Percentiles rank a stretch among this genome's conserved stretches.
Evolutionary conservation across 2,888 invertebrate species (phyloP).

Genomic region (Exephanes ischioxanthus): DNA sequence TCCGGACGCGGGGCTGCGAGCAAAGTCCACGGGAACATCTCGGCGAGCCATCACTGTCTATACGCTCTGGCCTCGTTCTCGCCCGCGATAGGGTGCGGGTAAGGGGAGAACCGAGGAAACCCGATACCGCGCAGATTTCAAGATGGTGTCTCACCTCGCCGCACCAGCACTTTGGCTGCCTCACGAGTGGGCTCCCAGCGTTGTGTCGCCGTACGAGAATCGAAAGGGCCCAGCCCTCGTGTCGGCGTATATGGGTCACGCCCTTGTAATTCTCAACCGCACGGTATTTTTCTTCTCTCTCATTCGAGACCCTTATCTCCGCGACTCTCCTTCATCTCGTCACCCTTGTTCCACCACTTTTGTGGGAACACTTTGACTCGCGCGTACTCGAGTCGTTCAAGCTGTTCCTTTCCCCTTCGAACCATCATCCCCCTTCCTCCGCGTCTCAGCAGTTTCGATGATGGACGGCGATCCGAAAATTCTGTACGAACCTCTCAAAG

Average conservation of each 20-base stretch:
- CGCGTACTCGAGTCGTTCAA: constrained; percentile 8
- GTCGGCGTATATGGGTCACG: background rate
- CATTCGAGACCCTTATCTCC: constrained; percentile 40
- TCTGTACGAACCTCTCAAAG: constrained; percentile 8
- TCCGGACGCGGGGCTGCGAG: constrained; percentile 12
- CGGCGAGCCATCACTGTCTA: background rate
- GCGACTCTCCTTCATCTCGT: constrained; percentile 30
- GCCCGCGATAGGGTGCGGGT: constrained; percentile 18
- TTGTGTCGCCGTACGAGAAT: background rate
- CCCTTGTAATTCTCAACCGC: background rate
- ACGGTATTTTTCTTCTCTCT: constrained; percentile 16
- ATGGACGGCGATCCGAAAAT: background rate
- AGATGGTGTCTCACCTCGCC: constrained; percentile 64
- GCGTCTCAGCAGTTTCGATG: background rate
- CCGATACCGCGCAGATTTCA: constrained; percentile 65
- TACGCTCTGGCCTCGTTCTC: constrained; percentile 50
- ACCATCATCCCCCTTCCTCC: background rate
- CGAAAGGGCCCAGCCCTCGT: background rate
- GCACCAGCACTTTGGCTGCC: constrained; percentile 55
- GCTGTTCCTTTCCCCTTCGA: constrained; percentile 15
- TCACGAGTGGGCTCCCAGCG: constrained; percentile 13
- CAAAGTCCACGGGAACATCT: constrained; percentile 23
- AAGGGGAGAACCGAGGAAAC: constrained; percentile 41
- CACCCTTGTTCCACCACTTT: constrained; percentile 44
- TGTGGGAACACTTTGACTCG: constrained; percentile 8